Evolutionary conservation across 2,113 vertebrate species (phyloP).

Genomic region (Lontra canadensis): DNA sequence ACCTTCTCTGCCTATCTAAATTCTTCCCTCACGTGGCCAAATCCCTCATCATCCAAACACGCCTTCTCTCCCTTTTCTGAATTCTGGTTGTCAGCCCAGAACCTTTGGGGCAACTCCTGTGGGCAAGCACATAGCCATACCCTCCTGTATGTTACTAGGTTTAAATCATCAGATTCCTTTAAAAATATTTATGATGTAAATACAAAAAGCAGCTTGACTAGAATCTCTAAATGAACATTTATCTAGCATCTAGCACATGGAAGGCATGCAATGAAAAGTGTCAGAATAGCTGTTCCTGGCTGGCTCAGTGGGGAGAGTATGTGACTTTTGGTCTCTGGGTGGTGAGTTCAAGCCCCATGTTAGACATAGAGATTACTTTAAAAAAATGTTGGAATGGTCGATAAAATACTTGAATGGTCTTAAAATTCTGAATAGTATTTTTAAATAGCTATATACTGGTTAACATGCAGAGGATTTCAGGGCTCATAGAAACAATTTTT

Average conservation of each 20-base stretch:
- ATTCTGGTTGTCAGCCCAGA: not conserved
- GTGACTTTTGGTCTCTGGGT: not conserved
- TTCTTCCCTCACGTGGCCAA: not conserved
- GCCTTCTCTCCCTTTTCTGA: not conserved
- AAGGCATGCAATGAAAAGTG: constrained; percentile 16
- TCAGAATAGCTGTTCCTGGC: not conserved
- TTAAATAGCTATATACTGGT: not conserved
- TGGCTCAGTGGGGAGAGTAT: not conserved
- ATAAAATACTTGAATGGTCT: not conserved
- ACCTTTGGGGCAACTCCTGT: not conserved
- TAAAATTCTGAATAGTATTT: not conserved
- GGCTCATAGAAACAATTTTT: not conserved
- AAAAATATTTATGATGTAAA: not conserved
- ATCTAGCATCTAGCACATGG: not conserved
- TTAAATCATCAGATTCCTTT: not conserved
- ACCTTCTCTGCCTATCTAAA: not conserved
- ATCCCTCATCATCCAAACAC: not conserved
- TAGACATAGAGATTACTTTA: not conserved
- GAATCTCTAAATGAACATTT: constrained; percentile 30
- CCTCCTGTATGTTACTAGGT: not conserved
- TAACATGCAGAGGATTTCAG: not conserved
- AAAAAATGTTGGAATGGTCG: not conserved
- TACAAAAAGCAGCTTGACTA: not conserved
- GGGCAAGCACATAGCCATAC: rapidly evolving
- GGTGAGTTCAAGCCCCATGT: not conserved